These are phyloP conservation scores for Stictocephala bisonia DNA, from an alignment of 2,888 invertebrate species.

Conservation along the genomic window DNA sequence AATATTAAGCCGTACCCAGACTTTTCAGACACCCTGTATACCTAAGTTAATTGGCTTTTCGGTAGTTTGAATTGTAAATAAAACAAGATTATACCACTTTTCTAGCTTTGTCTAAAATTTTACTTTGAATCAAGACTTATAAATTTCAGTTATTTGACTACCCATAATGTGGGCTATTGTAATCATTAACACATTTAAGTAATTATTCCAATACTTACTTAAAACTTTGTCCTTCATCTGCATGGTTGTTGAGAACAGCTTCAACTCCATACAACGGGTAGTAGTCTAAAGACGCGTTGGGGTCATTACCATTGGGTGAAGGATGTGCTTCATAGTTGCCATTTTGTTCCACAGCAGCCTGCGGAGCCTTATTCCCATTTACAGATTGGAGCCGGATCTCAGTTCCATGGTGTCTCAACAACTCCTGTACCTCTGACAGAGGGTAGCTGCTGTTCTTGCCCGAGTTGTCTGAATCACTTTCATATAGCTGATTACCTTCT, in stretches of 20 bases:
- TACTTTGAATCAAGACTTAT: too few species aligned
- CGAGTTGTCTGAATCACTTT: conserved; percentile 32
- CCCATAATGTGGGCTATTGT: too few species aligned
- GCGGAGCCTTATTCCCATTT: conserved; percentile 7
- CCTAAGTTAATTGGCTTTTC: too few species aligned
- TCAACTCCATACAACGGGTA: conserved; percentile 42
- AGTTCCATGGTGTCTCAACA: conserved; percentile 46
- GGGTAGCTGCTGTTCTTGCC: conserved; percentile 23
- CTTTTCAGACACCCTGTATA: too few species aligned
- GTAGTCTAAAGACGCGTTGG: conserved; percentile 1
- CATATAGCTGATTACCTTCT: background rate
- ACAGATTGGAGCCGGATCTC: conserved; percentile 40
- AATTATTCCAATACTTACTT: too few species aligned
- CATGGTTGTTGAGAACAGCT: conserved; percentile 40
- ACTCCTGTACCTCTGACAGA: conserved; percentile 43
- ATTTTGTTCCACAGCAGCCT: background rate
- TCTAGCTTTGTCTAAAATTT: too few species aligned
- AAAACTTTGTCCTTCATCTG: too few species aligned
- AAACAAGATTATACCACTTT: too few species aligned
- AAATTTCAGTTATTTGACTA: too few species aligned
- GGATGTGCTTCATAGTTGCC: background rate
- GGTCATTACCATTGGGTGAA: background rate
- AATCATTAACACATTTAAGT: too few species aligned
- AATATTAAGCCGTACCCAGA: too few species aligned
- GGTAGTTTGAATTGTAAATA: too few species aligned